Conservation (phyloP, 2,113 vertebrate species). For the Neoarius graeffei region DNA sequence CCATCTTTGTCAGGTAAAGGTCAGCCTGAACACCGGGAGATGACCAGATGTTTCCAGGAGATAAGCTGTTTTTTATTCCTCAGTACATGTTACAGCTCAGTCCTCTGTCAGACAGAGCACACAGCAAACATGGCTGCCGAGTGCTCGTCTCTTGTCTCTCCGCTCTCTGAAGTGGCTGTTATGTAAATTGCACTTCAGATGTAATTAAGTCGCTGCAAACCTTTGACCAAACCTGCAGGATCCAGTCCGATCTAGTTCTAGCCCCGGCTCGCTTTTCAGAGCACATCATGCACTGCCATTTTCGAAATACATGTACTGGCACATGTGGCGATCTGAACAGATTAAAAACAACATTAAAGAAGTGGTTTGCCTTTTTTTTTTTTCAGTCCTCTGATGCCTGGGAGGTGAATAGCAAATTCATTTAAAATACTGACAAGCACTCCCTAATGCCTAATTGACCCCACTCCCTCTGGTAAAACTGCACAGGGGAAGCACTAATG, state of each 20-base stretch:
- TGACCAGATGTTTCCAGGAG: constrained; percentile 34
- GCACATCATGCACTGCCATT: neutral
- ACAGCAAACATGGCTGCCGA: constrained; percentile 25
- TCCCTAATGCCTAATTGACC: neutral
- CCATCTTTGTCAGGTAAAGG: constrained; percentile 43
- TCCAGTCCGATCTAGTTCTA: constrained; percentile 35
- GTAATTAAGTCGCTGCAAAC: constrained; percentile 48
- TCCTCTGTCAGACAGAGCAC: neutral
- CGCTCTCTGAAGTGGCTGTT: constrained; percentile 44
- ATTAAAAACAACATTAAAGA: neutral
- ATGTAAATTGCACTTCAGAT: constrained; percentile 51
- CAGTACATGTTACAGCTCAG: constrained; percentile 13
- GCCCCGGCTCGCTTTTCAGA: constrained; percentile 4
- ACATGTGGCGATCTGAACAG: neutral
- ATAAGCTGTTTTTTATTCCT: constrained; percentile 39
- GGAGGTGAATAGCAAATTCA: neutral
- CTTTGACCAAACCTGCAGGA: constrained; percentile 47
- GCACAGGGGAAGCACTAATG: neutral
- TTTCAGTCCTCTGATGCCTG: neutral
- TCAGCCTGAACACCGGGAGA: constrained; percentile 29
- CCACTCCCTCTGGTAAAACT: neutral
- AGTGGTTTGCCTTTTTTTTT: neutral
- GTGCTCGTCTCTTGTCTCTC: constrained; percentile 16
- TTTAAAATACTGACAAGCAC: neutral
- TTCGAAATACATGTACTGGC: neutral